Percentiles rank a stretch among this genome's conserved stretches.
These are phyloP conservation scores for Brachionus plicatilis DNA, from an alignment of 1,140 invertebrate species.

Conservation along the genomic window DNA sequence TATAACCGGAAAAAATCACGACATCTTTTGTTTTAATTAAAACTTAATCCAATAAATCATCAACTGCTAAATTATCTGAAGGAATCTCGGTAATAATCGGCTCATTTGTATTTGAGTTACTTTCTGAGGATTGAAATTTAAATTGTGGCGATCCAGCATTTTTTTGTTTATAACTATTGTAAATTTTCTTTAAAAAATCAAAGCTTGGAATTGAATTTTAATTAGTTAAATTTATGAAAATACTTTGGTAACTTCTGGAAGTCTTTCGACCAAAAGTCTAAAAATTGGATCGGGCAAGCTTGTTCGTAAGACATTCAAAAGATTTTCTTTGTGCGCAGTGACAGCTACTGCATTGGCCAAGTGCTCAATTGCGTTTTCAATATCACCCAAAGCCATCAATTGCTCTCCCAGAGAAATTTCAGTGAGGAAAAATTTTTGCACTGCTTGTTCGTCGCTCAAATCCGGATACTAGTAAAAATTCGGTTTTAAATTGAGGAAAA, in stretches of 20 bases:
- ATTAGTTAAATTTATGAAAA: not conserved
- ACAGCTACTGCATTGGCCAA: conserved; percentile 88
- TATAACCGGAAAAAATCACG: not conserved
- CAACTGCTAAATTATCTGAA: conserved; percentile 19
- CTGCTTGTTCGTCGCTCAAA: conserved; percentile 79
- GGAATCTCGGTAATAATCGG: conserved; percentile 25
- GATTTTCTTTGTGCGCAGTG: conserved; percentile 84
- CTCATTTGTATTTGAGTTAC: not conserved
- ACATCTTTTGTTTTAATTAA: not conserved
- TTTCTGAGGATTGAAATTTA: not conserved
- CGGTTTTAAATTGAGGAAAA: no score
- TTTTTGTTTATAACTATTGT: conserved; percentile 17
- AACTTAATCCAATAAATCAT: conserved; percentile 33
- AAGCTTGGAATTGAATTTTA: no score
- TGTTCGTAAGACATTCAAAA: conserved; percentile 73
- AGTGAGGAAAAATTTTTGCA: conserved; percentile 82
- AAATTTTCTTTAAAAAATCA: not conserved
- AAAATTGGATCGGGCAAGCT: conserved; percentile 35
- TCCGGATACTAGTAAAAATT: conserved; percentile 62
- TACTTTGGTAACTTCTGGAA: conserved; percentile 26
- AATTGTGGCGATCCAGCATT: not conserved
- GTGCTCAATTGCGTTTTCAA: conserved; percentile 85
- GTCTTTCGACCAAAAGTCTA: conserved; percentile 14
- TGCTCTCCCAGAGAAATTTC: conserved; percentile 79
- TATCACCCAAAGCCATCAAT: conserved; percentile 68